Evolutionary conservation across 2,888 invertebrate genomes (phyloP).

Genomic region (Epistrophella euchroma): DNA sequence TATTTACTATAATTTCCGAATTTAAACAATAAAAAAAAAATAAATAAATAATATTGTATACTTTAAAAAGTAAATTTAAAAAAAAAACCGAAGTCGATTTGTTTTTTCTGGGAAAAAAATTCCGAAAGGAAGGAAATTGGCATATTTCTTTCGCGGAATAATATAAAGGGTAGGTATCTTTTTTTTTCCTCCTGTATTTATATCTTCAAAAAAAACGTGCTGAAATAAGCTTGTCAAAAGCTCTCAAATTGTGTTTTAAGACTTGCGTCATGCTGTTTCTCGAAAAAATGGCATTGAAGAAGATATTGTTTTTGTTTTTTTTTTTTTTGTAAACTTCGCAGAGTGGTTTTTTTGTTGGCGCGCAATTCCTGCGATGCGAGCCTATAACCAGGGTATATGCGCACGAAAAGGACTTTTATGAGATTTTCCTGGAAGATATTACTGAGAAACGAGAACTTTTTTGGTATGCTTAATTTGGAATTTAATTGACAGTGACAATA

Average conservation of each 20-base stretch:
- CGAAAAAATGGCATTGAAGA: not conserved
- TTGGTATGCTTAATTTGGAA: not conserved
- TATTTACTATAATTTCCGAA: not conserved
- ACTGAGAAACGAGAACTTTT: not conserved
- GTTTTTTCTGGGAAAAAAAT: not conserved
- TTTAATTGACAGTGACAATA: constrained; percentile 11
- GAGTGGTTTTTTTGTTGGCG: not conserved
- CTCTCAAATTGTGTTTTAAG: not conserved
- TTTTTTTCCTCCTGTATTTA: constrained; percentile 17
- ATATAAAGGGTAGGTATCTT: constrained; percentile 2
- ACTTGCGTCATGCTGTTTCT: not conserved
- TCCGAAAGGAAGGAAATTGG: constrained; percentile 14
- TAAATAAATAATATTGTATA: not conserved
- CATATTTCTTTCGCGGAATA: constrained; percentile 6
- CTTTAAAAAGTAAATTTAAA: not conserved
- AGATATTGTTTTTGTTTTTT: not conserved
- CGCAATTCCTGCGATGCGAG: not conserved
- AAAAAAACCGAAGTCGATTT: not conserved
- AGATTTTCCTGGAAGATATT: not conserved
- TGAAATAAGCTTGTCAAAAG: constrained; percentile 2
- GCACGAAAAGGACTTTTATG: not conserved
- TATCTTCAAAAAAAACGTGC: constrained; percentile 15
- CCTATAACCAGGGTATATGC: not conserved
- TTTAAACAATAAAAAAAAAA: not conserved
- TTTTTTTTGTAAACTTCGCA: not conserved